These are phyloP conservation scores for Endomychus coccineus DNA, from an alignment of 2,888 invertebrate genomes.

Conservation along the genomic window DNA sequence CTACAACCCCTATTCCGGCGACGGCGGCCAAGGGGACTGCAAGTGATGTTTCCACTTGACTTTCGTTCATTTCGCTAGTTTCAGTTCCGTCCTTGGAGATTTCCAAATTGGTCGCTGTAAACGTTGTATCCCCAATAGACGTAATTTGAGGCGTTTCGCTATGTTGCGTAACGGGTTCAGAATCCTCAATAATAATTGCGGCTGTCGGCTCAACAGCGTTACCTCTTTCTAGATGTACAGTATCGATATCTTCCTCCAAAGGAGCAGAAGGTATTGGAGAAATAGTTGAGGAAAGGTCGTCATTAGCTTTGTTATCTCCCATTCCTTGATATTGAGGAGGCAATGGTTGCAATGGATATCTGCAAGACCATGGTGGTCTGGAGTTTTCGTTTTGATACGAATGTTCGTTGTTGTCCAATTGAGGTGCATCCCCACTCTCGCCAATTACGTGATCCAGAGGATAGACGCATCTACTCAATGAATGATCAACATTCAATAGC, in stretches of 20 bases:
- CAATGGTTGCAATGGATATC: too few relatives aligned
- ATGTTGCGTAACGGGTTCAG: too few relatives aligned
- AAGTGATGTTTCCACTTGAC: too few relatives aligned
- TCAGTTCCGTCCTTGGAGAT: too few relatives aligned
- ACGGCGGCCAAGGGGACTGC: conserved; percentile 30
- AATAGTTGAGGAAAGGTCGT: too few relatives aligned
- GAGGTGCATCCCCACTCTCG: neutral
- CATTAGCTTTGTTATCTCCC: neutral
- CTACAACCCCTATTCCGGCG: conserved; percentile 30
- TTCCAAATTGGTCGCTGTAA: too few relatives aligned
- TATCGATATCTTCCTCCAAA: neutral
- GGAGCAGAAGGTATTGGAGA: too few relatives aligned
- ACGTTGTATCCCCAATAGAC: too few relatives aligned
- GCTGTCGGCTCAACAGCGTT: too few relatives aligned
- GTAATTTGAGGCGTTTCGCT: neutral
- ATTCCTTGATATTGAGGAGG: neutral
- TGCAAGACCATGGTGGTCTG: too few relatives aligned
- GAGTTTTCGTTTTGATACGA: neutral
- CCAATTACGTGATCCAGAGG: conserved; percentile 14
- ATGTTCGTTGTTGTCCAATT: neutral
- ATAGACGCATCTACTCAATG: conserved; percentile 18
- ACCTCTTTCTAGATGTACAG: neutral
- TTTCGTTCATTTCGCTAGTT: too few relatives aligned
- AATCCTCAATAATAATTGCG: too few relatives aligned
- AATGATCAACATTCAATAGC: neutral